Conservation (phyloP, 2,113 vertebrate genomes). For the Leuciscus idus region DNA sequence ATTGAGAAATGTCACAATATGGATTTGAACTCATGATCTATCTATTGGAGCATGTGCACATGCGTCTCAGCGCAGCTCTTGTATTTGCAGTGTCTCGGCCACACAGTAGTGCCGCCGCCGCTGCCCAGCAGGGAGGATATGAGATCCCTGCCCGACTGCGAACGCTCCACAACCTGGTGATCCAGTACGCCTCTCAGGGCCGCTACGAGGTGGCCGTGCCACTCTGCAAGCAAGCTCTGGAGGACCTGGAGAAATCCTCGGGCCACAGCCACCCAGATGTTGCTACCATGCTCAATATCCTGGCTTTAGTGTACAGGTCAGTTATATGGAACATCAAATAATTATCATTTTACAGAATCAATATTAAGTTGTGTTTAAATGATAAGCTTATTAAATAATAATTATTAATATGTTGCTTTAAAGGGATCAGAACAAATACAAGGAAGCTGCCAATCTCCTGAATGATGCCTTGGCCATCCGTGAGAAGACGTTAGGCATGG, state of each 20-base stretch:
- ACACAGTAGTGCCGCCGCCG: conserved; percentile 71
- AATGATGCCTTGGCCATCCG: conserved; percentile 86
- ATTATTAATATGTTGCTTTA: background rate
- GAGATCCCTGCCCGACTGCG: conserved; percentile 86
- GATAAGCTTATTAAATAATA: background rate
- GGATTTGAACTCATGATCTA: background rate
- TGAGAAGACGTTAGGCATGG: conserved; percentile 83
- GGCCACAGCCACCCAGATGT: conserved; percentile 89
- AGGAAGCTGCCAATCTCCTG: conserved; percentile 86
- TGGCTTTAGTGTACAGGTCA: conserved; percentile 89
- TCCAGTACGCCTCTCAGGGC: conserved; percentile 88
- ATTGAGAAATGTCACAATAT: background rate
- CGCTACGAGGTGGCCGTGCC: conserved; percentile 89
- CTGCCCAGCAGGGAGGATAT: conserved; percentile 84
- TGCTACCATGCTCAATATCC: conserved; percentile 90
- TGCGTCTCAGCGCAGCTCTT: background rate
- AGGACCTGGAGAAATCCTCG: conserved; percentile 87
- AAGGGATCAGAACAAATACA: conserved; percentile 92
- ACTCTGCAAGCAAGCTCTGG: conserved; percentile 88
- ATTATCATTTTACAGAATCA: no score
- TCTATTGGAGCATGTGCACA: background rate
- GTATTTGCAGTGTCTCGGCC: conserved; percentile 62
- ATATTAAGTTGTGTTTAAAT: background rate
- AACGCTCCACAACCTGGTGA: conserved; percentile 88
- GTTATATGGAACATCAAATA: conserved; percentile 2